These are phyloP conservation scores for Colletes collaris DNA, from an alignment of 2,888 invertebrate genomes.

Conservation along the genomic window DNA sequence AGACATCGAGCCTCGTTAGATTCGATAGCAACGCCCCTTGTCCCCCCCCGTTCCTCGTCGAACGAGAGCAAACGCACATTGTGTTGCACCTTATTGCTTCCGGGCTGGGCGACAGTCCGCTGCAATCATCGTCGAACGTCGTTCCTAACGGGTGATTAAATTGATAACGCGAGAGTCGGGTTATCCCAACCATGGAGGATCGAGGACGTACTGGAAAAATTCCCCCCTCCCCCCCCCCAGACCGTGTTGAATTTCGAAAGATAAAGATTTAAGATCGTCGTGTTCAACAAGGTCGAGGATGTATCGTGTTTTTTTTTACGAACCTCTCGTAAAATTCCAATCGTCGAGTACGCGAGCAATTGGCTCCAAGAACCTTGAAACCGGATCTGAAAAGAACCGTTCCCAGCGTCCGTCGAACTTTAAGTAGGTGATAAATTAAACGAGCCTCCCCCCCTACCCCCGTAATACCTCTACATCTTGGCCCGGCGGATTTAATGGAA, in stretches of 20 bases:
- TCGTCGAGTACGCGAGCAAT: conserved; percentile 43
- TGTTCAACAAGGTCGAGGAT: conserved; percentile 47
- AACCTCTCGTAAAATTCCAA: conserved; percentile 40
- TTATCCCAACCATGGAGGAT: conserved; percentile 9
- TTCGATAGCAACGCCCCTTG: conserved; percentile 62
- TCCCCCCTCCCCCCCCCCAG: too few relatives aligned
- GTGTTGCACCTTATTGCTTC: conserved; percentile 58
- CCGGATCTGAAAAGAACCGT: conserved; percentile 51
- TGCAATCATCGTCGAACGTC: conserved; percentile 43
- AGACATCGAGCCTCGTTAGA: conserved; percentile 80
- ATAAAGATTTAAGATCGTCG: not conserved
- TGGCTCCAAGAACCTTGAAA: conserved; percentile 57
- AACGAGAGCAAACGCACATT: conserved; percentile 50
- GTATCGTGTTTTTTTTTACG: conserved; percentile 48
- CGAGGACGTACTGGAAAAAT: not conserved
- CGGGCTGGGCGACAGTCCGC: conserved; percentile 2
- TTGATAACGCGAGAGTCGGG: conserved; percentile 37
- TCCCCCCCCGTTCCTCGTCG: conserved; percentile 41
- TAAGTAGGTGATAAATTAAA: conserved; percentile 80
- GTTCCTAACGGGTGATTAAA: conserved; percentile 46
- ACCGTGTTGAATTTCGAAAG: too few relatives aligned
- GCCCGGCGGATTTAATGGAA: conserved; percentile 74
- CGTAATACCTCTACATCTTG: conserved; percentile 65
- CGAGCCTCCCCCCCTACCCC: conserved; percentile 57
- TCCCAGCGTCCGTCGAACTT: conserved; percentile 61